Conservation (phyloP, 2,797 vertebrate species). For the Passerculus sandwichensis region DNA sequence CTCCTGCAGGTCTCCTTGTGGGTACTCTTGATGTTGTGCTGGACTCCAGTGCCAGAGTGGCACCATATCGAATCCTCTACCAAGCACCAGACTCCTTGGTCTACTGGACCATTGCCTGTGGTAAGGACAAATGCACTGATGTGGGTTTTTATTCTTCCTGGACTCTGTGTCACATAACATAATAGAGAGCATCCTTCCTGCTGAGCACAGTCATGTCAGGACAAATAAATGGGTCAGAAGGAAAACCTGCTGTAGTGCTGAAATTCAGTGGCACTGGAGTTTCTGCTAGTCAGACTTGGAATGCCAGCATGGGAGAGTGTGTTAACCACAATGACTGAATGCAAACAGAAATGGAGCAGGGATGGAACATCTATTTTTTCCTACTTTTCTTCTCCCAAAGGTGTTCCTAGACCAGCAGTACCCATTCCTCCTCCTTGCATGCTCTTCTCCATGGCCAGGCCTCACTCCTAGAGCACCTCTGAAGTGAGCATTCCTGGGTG, state of each 20-base stretch:
- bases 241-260: neutral
- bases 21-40: slow-evolving; percentile 96
- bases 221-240: neutral
- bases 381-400: neutral
- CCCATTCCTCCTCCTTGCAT: neutral
- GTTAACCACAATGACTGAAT: neutral
- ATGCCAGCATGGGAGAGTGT: neutral
- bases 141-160: neutral
- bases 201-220: neutral
- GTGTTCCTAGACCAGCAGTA: neutral
- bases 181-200: neutral
- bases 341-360: neutral
- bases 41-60: slow-evolving; percentile 96
- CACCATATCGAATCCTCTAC: slow-evolving; percentile 95
- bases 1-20: slow-evolving; percentile 88
- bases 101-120: slow-evolving; percentile 96
- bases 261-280: neutral
- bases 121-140: slow-evolving; percentile 75
- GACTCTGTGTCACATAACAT: neutral
- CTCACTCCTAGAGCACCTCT: neutral
- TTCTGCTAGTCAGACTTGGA: neutral
- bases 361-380: neutral
- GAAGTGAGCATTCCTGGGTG: neutral
- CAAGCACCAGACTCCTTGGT: slow-evolving; percentile 94
- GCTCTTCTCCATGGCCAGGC: neutral